Evolutionary conservation across 37 sponge, comb jelly and placozoan genomes (phyloP).

Genomic region (Halichondria panicea): DNA sequence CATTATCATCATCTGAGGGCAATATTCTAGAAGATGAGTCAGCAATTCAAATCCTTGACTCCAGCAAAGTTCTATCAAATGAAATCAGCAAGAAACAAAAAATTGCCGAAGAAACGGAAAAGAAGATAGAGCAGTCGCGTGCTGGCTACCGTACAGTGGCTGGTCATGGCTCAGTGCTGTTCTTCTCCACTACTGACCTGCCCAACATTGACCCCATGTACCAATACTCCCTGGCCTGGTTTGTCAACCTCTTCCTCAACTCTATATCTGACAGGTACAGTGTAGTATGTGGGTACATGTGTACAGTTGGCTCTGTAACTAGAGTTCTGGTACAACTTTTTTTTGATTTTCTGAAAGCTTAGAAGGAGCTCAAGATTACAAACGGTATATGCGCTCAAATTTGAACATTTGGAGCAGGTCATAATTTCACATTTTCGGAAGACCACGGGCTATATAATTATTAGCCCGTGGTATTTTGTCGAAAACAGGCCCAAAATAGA

Average conservation of each 20-base stretch:
- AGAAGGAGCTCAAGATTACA: no score
- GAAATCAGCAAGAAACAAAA: slow-evolving; percentile 91
- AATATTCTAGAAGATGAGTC: slow-evolving; percentile 99
- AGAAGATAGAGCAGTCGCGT: slow-evolving; percentile 96
- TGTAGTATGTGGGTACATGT: no score
- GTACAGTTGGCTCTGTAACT: no score
- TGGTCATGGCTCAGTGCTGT: slow-evolving; percentile 91
- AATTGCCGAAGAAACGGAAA: slow-evolving; percentile 98
- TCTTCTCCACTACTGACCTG: slow-evolving; percentile 98
- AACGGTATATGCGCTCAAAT: no score
- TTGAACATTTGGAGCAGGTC: no score
- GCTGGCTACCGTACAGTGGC: slow-evolving; percentile 98
- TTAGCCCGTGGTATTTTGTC: no score
- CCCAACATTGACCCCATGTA: slow-evolving; percentile 99
- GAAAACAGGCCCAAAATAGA: no score
- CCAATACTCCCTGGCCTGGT: slow-evolving; percentile 99
- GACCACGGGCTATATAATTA: no score
- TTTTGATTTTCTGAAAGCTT: no score
- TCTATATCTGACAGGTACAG: slow-evolving; percentile 93
- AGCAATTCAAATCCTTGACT: slow-evolving; percentile 95
- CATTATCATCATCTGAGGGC: slow-evolving; percentile 96
- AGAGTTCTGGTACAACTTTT: no score
- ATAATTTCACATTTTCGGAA: no score
- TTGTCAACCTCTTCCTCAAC: slow-evolving; percentile 93
- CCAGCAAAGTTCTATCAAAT: slow-evolving; percentile 91